Evolutionary conservation across 2,797 vertebrate genomes (phyloP).

Genomic region (Momotus momota): DNA sequence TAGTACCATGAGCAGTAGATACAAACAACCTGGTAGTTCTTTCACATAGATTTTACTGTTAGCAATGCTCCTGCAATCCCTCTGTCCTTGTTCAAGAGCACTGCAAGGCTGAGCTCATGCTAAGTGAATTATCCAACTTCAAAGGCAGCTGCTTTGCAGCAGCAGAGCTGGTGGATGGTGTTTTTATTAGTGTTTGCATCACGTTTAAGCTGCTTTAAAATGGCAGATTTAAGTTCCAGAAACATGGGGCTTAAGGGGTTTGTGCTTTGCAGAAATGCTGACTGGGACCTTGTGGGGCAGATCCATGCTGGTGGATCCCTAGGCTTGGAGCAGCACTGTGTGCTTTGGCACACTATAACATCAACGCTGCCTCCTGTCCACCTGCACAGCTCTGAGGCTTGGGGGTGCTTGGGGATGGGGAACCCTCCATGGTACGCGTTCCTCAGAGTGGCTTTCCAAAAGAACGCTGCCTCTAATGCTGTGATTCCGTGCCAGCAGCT

Average conservation of each 20-base stretch:
- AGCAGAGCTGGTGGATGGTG: background rate
- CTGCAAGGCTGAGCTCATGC: background rate
- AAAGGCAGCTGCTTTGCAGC: constrained; percentile 34
- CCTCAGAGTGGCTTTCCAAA: background rate
- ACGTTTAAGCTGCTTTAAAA: constrained; percentile 40
- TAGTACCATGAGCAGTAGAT: background rate
- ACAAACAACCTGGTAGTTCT: background rate
- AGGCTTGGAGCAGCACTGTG: background rate
- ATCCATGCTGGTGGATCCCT: background rate
- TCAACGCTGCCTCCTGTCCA: background rate
- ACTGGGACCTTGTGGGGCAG: background rate
- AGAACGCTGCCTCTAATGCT: background rate
- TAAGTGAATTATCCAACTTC: constrained; percentile 38
- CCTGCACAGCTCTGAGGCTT: background rate
- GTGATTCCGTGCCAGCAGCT: background rate
- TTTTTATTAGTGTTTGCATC: background rate
- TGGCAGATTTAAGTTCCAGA: constrained; percentile 44
- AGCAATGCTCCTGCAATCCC: background rate
- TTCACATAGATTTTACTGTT: background rate
- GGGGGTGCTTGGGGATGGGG: background rate
- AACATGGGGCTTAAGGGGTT: constrained; percentile 13
- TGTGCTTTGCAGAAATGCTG: background rate
- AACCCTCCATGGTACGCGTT: rapidly evolving
- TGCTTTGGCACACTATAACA: background rate
- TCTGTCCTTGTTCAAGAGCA: background rate